These are phyloP conservation scores for Embidobia sp. DNA, from an alignment of 2,888 invertebrate genomes.

Conservation along the genomic window DNA sequence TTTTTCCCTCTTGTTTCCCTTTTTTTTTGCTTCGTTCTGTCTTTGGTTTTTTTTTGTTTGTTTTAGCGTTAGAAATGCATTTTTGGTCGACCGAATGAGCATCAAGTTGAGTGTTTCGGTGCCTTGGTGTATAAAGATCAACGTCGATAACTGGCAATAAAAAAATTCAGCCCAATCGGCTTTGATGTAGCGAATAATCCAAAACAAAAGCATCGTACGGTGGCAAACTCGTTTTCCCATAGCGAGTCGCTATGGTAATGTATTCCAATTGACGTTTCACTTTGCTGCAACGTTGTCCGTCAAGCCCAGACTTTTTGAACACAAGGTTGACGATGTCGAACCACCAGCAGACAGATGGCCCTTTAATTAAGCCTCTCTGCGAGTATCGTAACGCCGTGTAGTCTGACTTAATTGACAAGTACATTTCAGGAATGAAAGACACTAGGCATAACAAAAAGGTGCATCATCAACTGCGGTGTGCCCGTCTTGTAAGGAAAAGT, in stretches of 20 bases:
- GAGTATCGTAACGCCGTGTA: constrained; percentile 34
- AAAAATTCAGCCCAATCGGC: constrained; percentile 32
- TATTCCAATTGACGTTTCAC: constrained; percentile 70
- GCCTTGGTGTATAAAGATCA: constrained; percentile 12
- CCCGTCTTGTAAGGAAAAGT: constrained; percentile 52
- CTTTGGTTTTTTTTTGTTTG: no score
- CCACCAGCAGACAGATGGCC: constrained; percentile 48
- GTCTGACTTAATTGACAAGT: constrained; percentile 51
- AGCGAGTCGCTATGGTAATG: constrained; percentile 59
- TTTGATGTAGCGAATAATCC: constrained; percentile 49
- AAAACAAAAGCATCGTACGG: constrained; percentile 38
- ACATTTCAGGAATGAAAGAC: constrained; percentile 46
- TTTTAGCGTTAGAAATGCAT: constrained; percentile 10
- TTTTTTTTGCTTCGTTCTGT: neutral
- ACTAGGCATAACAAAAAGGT: constrained; percentile 39
- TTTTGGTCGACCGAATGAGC: neutral
- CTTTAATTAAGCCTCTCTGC: constrained; percentile 57
- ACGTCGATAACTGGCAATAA: constrained; percentile 25
- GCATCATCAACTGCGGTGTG: constrained; percentile 30
- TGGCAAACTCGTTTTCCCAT: constrained; percentile 39
- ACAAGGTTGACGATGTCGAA: constrained; percentile 55
- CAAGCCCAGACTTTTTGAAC: constrained; percentile 48
- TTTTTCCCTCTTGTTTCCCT: neutral
- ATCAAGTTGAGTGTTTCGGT: constrained; percentile 14
- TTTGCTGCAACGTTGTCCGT: constrained; percentile 50